Percentiles rank a stretch among this genome's conserved stretches.
phyloP scores from a whole-genome alignment of 2,113 vertebrate genomes.

The Hiodon tergisus region DNA sequence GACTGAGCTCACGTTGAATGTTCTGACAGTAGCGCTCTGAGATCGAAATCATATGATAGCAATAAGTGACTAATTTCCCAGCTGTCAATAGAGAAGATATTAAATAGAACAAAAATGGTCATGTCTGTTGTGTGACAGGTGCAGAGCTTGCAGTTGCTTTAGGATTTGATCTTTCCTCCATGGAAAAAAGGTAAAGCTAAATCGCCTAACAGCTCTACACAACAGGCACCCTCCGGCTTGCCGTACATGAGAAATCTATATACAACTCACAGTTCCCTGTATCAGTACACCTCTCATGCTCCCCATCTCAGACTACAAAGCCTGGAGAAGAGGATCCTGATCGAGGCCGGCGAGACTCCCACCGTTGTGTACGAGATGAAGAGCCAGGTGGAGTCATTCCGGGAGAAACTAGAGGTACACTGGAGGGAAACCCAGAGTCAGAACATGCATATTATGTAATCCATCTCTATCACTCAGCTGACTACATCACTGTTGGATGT shows the following conservation, averaged over 20 bases:
- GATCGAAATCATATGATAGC: background rate
- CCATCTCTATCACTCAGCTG: background rate
- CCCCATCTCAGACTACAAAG: slow-evolving; percentile 53
- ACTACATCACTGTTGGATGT: background rate
- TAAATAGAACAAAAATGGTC: background rate
- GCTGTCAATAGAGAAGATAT: background rate
- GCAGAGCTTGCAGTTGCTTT: slow-evolving; percentile 53
- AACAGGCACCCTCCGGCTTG: background rate
- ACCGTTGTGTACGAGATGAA: slow-evolving; percentile 64
- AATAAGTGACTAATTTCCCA: background rate
- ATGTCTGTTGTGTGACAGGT: slow-evolving; percentile 41
- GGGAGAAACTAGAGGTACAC: slow-evolving; percentile 65
- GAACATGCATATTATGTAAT: background rate
- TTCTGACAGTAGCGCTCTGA: background rate
- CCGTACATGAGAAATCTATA: background rate
- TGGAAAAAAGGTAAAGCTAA: slow-evolving; percentile 65
- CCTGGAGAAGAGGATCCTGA: slow-evolving; percentile 65
- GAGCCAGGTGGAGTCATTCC: slow-evolving; percentile 66
- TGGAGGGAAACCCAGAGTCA: background rate
- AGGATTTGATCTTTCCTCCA: slow-evolving; percentile 63
- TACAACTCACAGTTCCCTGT: background rate
- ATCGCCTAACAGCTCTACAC: background rate
- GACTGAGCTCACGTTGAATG: too few relatives aligned
- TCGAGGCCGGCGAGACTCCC: slow-evolving; percentile 55
- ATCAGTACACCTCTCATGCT: background rate